Evolutionary conservation across 1,140 invertebrate genomes (phyloP), one percentile per base, ranked within the genome.

Genomic region (Belonocnema kinseyi): DNA sequence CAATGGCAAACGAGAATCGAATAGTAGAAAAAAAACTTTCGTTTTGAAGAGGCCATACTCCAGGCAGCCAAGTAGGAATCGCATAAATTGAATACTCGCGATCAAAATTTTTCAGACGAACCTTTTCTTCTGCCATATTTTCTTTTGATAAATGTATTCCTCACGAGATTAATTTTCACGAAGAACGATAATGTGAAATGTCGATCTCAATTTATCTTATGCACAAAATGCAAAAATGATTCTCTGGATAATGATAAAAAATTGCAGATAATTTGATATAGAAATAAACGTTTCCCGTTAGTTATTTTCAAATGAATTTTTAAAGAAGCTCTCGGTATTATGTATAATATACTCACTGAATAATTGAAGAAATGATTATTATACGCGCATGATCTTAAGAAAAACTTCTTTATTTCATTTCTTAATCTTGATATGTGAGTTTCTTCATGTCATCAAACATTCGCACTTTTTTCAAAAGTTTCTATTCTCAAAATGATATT

Each of bases 51-150:
- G 61, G 61, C 61, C 61, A 66, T 8, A 66, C 61, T 40, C 61
- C 61, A n/a, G 61, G 26, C n/a, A 66, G 61, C 61, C 61, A 66
- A 66, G 61, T 66, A 8, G 61, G 61, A 66, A 66, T 66, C 6
- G 61, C 61, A 66, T 66, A 66, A n/a, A 40, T 40, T 6, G 33
- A 66, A n/a, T 66, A 66, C n/a, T 66, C 61, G 2, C 61, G 61
- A 66, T 40, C 14, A 40, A n/a, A 66, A 66, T 66, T n/a, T 66
- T 26, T 66, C n/a, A 66, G 16, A 46, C 13, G 33, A 10, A 40
- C 26, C 26, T 66, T 66, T n/a, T 46, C 61, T 4, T 66, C 26
- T 16, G 5, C 3, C 61, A 66, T 66, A 40, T 66, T 66, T 16
- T 14, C 17, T 56, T 11, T 46, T 46, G 0, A 46, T 11, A 26